Evolutionary conservation across 1,140 invertebrate genomes (phyloP), one percentile per base, ranked within the genome.

Genomic region (Ladona fulva): DNA sequence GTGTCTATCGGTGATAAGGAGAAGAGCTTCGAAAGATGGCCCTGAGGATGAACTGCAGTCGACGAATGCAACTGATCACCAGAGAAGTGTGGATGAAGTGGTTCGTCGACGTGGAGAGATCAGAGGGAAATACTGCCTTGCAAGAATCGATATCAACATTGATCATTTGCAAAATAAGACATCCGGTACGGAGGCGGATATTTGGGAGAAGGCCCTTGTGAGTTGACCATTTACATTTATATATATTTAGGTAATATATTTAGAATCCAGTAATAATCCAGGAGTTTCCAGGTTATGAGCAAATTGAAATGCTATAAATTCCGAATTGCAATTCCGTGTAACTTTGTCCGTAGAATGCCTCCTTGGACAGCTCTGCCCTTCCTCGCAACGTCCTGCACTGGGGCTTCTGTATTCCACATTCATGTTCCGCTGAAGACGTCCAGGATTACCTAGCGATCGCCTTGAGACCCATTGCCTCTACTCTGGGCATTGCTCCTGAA

Each of bases 341-440:
- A 37, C 8, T 37, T 37, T 37, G 29, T 37, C 12, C n/a, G 3
- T 5, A 66, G 52, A 22, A 66, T 16, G 52, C 52, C 3, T 22
- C 14, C 16, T 5, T 66, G 52, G 52, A 66, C 52, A 16, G 16
- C 14, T 3, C 52, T 16, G 52, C 52, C 52, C 52, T 66, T 3
- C 81, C 84, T 7, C 79, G 87, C 16, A 86, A 87, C 79, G 79
- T 84, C 24, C 76, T 89, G 22, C 86, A 87, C 66, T 85, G 88
- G 84, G 89, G 87, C 0, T 83, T 87, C 37, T 90, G 89, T 79
- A 84, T 88, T 6, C 89, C 89, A 0, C 83, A 84, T 0, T 85
- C 86, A 0, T 90, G 89, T 79, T 80, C 82, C 0, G 82, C 86
- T 0, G 77, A 82, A 0, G 87, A 90, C n/a, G 85, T 90, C n/a